Evolutionary conservation across 2,113 vertebrate species (phyloP), one percentile per base, ranked within the genome.

Genomic region (Zapus hudsonius): DNA sequence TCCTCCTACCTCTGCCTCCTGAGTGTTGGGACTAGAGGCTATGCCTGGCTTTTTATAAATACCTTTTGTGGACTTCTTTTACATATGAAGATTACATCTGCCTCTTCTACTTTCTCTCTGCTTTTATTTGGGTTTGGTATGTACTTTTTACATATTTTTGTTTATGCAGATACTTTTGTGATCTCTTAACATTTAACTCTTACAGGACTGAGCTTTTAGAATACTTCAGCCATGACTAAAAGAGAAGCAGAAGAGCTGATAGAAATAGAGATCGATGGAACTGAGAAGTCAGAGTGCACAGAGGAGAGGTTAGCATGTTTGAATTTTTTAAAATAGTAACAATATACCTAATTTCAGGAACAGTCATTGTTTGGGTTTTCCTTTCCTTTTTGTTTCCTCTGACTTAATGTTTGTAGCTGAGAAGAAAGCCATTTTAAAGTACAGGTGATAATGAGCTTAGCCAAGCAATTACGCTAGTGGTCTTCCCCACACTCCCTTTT

Each of bases 231-330:
- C 98, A 99, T 99, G 99, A 98, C 99, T 95, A 99, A 99, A 98
- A 98, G 99, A 97, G 99, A 99, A 96, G 97, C 99, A 90, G 99
- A 99, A 88, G 99, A 99, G 97, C 98, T 99, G 98, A 99, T 99
- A 98, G 99, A 99, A 97, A 99, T 99, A 67, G 99, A 99, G 97
- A 99, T 99, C 4, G 99, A 99, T 97, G 99, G 99, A 87, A 99
- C 98, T 93, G 99, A 99, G 96, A 99, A 99, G 93, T 97, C 99
- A 92, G 99, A 99, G 16, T 99, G 99, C 96, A 98, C 99, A 94
- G 99, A 99, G 96, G 99, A 99, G 97, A 99, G 99, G 99, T 99
- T 97, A 84, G 98, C 86, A 12, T 70, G 89, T 61, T 63, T 93
- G 11, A 89, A 80, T 57, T 87, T n/a, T 67, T 40, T 66, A 55